Conservation (phyloP, 1,140 invertebrate genomes). For the Caenorhabditis latens region DNA sequence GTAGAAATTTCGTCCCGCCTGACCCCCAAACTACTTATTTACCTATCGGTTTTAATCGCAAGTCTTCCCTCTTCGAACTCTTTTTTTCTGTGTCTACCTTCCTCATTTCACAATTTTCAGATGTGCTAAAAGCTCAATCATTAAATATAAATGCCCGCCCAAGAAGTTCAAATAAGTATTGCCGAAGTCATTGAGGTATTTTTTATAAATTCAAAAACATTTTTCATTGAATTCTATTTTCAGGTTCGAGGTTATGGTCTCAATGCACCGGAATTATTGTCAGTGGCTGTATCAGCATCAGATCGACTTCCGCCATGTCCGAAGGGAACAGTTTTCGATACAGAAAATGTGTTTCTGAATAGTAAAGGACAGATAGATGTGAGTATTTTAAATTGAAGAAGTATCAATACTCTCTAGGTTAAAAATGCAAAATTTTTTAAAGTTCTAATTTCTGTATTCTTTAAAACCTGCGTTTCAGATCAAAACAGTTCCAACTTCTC, state of each 20-base stretch:
- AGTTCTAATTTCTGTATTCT: background rate
- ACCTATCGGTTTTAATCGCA: conserved; percentile 49
- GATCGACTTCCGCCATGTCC: conserved; percentile 57
- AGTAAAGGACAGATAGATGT: conserved; percentile 43
- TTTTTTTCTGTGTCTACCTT: conserved; percentile 15
- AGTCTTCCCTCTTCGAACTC: conserved; percentile 14
- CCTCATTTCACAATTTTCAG: background rate
- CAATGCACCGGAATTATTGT: conserved; percentile 55
- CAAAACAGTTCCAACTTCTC: conserved; percentile 46
- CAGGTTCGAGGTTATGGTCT: conserved; percentile 58
- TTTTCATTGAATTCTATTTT: background rate
- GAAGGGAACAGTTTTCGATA: conserved; percentile 61
- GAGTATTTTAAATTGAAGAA: too few species aligned
- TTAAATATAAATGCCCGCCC: background rate
- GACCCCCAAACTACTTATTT: conserved; percentile 35
- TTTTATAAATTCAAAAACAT: background rate
- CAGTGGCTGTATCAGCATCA: conserved; percentile 52
- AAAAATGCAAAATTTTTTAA: background rate
- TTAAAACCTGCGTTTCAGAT: conserved; percentile 44
- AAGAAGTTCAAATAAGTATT: conserved; percentile 62
- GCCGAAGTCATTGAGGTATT: conserved; percentile 58
- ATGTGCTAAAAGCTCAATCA: conserved; percentile 45
- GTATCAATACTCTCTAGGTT: background rate
- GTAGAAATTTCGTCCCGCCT: conserved; percentile 13
- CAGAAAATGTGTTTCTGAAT: conserved; percentile 58